Evolutionary conservation across 2,888 invertebrate genomes (phyloP).

Genomic region (Deilephila porcellus): DNA sequence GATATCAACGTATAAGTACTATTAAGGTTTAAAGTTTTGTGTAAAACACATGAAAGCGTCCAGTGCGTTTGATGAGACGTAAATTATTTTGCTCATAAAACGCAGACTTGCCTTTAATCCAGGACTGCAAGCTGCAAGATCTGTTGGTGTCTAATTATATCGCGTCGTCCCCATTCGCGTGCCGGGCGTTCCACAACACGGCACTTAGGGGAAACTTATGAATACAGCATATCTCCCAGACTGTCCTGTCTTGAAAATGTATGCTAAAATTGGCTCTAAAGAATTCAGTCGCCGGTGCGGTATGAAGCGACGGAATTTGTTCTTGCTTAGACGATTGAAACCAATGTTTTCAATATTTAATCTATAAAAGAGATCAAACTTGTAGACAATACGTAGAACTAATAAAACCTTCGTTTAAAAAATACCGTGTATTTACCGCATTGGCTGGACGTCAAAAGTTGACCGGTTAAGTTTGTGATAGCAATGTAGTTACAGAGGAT

Average conservation of each 20-base stretch:
- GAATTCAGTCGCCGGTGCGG: not conserved
- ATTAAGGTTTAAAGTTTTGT: not conserved
- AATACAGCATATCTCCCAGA: slow-evolving; percentile 20
- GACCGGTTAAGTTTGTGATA: too few species aligned
- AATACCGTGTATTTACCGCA: too few species aligned
- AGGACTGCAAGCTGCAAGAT: slow-evolving; percentile 60
- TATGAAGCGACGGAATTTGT: not conserved
- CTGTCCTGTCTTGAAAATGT: slow-evolving; percentile 13
- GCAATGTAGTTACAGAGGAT: too few species aligned
- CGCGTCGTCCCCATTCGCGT: slow-evolving; percentile 62
- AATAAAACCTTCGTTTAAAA: too few species aligned
- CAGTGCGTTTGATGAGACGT: slow-evolving; percentile 33
- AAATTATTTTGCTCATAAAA: slow-evolving; percentile 41
- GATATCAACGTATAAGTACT: not conserved
- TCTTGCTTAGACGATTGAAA: not conserved
- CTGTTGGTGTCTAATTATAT: slow-evolving; percentile 73
- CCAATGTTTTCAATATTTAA: not conserved
- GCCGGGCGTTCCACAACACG: slow-evolving; percentile 59
- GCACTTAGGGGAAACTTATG: slow-evolving; percentile 26
- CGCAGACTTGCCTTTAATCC: slow-evolving; percentile 44
- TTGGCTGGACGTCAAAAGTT: too few species aligned
- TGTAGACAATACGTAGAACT: not conserved
- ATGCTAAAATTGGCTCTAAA: slow-evolving; percentile 6
- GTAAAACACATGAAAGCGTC: slow-evolving; percentile 10
- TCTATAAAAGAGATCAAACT: not conserved